Conservation (phyloP, 2,888 invertebrate genomes). For the Charanyca ferruginea region DNA sequence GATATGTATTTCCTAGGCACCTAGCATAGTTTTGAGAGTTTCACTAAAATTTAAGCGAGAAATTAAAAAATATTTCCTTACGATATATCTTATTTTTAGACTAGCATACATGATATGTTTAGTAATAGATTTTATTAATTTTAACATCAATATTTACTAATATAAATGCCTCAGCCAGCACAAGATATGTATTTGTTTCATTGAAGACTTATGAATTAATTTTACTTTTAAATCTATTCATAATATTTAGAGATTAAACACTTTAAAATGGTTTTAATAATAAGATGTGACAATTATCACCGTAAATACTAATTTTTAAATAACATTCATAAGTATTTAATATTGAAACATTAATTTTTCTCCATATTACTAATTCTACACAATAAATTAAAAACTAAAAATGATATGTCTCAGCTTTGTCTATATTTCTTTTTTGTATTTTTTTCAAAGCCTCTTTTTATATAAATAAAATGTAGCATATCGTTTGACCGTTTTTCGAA, state of each 20-base stretch:
- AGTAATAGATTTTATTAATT: conserved; percentile 68
- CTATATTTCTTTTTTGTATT: conserved; percentile 70
- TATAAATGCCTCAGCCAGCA: conserved; percentile 91
- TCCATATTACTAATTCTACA: conserved; percentile 68
- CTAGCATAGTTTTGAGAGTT: conserved; percentile 76
- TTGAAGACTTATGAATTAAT: conserved; percentile 83
- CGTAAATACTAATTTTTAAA: conserved; percentile 63
- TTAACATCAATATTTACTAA: conserved; percentile 85
- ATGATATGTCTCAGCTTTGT: conserved; percentile 70
- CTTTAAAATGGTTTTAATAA: conserved; percentile 75
- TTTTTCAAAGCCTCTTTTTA: conserved; percentile 66
- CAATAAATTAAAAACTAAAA: conserved; percentile 70
- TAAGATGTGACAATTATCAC: conserved; percentile 70
- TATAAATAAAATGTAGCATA: conserved; percentile 78
- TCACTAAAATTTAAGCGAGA: conserved; percentile 69
- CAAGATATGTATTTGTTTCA: conserved; percentile 89
- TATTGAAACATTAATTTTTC: conserved; percentile 74
- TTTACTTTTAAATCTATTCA: conserved; percentile 74
- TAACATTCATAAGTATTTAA: conserved; percentile 81
- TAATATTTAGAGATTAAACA: conserved; percentile 82
- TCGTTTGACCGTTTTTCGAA: conserved; percentile 84
- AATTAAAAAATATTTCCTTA: conserved; percentile 67
- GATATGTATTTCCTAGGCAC: conserved; percentile 86
- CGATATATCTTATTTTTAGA: conserved; percentile 66
- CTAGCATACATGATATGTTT: conserved; percentile 73